Percentiles rank a stretch among this genome's conserved stretches.
Evolutionary conservation across 1,140 invertebrate species (phyloP).

Genomic region (Maniola jurtina): DNA sequence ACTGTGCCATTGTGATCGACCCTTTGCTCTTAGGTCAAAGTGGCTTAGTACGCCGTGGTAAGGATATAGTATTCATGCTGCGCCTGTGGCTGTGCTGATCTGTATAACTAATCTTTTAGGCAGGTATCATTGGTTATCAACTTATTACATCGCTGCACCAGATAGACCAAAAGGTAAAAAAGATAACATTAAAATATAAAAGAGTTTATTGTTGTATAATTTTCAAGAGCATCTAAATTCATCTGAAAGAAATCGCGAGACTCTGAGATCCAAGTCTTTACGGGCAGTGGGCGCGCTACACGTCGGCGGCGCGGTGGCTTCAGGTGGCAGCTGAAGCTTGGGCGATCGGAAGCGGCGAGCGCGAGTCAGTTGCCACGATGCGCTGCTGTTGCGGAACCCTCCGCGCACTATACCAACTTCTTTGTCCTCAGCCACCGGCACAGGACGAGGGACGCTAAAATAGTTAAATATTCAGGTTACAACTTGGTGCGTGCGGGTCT

Average conservation of each 20-base stretch:
- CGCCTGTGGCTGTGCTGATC: too few relatives aligned
- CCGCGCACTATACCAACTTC: conserved; percentile 36
- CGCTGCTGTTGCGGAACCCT: conserved; percentile 47
- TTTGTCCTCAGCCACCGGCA: conserved; percentile 44
- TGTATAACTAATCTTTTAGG: too few relatives aligned
- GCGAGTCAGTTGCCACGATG: conserved; percentile 61
- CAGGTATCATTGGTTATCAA: too few relatives aligned
- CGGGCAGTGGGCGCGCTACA: conserved; percentile 47
- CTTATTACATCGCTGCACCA: too few relatives aligned
- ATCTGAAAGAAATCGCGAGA: conserved; percentile 52
- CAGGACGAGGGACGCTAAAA: conserved; percentile 48
- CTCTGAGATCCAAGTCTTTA: conserved; percentile 57
- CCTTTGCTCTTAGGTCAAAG: too few relatives aligned
- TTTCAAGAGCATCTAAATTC: conserved; percentile 22
- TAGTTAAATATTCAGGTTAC: too few relatives aligned
- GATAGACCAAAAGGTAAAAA: neutral
- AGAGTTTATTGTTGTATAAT: neutral
- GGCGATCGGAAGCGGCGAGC: conserved; percentile 58
- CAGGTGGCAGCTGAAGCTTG: conserved; percentile 45
- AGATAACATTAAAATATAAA: neutral
- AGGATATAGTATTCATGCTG: too few relatives aligned
- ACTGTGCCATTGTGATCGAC: too few relatives aligned
- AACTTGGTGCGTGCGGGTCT: too few relatives aligned
- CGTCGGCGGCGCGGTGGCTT: conserved; percentile 47
- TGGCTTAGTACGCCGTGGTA: too few relatives aligned